Conservation (phyloP, 2,113 vertebrate species). For the Colaptes auratus region DNA sequence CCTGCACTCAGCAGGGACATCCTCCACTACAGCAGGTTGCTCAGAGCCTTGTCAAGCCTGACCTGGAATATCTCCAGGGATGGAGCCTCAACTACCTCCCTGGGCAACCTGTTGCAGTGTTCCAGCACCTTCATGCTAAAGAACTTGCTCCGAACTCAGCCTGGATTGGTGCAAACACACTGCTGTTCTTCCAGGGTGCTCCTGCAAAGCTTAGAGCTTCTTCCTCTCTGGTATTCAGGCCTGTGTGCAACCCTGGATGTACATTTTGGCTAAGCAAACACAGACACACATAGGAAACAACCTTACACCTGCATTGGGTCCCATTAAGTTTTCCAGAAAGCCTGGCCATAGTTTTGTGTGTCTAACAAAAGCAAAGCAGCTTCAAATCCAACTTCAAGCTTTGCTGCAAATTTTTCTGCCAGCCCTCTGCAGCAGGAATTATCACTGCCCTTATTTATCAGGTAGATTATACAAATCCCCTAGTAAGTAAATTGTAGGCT, state of each 20-base stretch:
- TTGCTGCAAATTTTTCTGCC: conserved; percentile 27
- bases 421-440: conserved; percentile 39
- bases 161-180: not conserved
- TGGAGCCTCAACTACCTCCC: too few species aligned
- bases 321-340: conserved; percentile 46
- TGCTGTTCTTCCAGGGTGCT: not conserved
- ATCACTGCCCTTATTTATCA: conserved; percentile 61
- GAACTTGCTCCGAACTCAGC: too few species aligned
- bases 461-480: conserved; percentile 62
- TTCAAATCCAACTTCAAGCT: conserved; percentile 49
- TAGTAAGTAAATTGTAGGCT: conserved; percentile 67
- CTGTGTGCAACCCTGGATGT: not conserved
- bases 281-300: not conserved
- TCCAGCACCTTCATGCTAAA: too few species aligned
- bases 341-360: conserved; percentile 34
- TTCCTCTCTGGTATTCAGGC: not conserved
- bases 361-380: conserved; percentile 49
- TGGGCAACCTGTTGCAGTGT: too few species aligned
- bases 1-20: too few species aligned
- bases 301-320: conserved; percentile 20
- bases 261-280: not conserved
- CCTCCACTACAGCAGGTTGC: too few species aligned
- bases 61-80: too few species aligned
- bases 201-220: not conserved
- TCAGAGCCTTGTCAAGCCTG: too few species aligned